A percentile compares a stretch with the other conserved stretches of the same genome.
Conservation (phyloP, 1,140 invertebrate genomes). For the Solen grandis region DNA sequence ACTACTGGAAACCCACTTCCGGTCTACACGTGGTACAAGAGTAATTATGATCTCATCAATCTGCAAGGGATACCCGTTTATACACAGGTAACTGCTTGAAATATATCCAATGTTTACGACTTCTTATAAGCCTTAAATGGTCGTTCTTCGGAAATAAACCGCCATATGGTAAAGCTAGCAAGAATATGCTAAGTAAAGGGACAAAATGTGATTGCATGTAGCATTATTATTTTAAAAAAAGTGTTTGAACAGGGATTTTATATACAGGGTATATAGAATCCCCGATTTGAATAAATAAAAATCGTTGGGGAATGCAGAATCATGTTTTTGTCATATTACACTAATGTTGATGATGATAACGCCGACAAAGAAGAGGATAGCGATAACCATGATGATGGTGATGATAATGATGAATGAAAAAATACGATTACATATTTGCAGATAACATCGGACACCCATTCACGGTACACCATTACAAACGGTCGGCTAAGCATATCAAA, state of each 20-base stretch:
- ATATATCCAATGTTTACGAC: background rate
- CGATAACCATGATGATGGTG: background rate
- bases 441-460: conserved; percentile 4
- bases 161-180: background rate
- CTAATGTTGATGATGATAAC: background rate
- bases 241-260: no score
- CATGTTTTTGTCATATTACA: background rate
- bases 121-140: background rate
- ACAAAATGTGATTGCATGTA: no score
- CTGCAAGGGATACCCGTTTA: background rate
- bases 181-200: no score
- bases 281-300: background rate
- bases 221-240: no score
- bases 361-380: background rate
- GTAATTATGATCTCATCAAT: background rate
- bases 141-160: background rate
- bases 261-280: background rate
- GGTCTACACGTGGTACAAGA: conserved; percentile 57
- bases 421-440: conserved; percentile 4
- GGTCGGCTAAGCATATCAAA: conserved; percentile 61
- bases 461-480: conserved; percentile 57
- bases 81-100: background rate
- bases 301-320: background rate
- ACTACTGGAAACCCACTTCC: conserved; percentile 62
- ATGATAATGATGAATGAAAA: background rate